phyloP scores from a whole-genome alignment of 2,797 vertebrate genomes.

The Protonibea diacanthus region DNA sequence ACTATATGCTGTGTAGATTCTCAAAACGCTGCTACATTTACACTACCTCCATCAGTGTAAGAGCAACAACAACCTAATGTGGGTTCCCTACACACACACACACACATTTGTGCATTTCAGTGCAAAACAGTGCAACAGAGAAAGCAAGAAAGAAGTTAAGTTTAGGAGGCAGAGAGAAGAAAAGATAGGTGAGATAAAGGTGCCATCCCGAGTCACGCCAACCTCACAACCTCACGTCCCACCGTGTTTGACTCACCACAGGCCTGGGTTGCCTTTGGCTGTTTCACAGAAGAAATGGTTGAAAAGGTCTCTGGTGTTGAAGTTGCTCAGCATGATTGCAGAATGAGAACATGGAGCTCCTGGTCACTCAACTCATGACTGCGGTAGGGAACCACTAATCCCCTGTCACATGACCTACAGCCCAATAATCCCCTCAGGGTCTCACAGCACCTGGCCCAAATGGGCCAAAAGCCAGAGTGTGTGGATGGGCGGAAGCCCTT shows the following conservation, averaged over 20 bases:
- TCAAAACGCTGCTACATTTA: neutral
- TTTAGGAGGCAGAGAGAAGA: neutral
- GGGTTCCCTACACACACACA: neutral
- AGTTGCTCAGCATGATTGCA: slow-evolving; percentile 87
- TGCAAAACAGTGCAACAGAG: neutral
- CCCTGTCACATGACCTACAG: slow-evolving; percentile 85
- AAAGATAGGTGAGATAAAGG: slow-evolving; percentile 7
- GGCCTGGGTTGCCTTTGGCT: slow-evolving; percentile 86
- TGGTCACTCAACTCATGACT: slow-evolving; percentile 81
- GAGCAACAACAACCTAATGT: slow-evolving; percentile 3
- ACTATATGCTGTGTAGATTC: neutral
- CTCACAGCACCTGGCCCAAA: slow-evolving; percentile 81
- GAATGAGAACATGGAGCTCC: slow-evolving; percentile 77
- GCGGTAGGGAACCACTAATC: slow-evolving; percentile 83
- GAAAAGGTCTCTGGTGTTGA: slow-evolving; percentile 87
- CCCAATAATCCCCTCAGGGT: slow-evolving; percentile 84
- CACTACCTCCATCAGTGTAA: neutral
- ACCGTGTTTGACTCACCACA: slow-evolving; percentile 82
- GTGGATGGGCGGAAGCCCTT: slow-evolving; percentile 33
- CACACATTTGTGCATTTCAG: neutral
- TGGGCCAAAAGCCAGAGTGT: slow-evolving; percentile 69
- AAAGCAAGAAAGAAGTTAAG: slow-evolving; percentile 8
- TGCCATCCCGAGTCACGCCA: neutral
- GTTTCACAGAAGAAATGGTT: slow-evolving; percentile 88
- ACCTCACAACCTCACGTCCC: slow-evolving; percentile 32